These are phyloP conservation scores for Triplophysa yarkandensis DNA, from an alignment of 2,797 vertebrate species.

Conservation along the genomic window DNA sequence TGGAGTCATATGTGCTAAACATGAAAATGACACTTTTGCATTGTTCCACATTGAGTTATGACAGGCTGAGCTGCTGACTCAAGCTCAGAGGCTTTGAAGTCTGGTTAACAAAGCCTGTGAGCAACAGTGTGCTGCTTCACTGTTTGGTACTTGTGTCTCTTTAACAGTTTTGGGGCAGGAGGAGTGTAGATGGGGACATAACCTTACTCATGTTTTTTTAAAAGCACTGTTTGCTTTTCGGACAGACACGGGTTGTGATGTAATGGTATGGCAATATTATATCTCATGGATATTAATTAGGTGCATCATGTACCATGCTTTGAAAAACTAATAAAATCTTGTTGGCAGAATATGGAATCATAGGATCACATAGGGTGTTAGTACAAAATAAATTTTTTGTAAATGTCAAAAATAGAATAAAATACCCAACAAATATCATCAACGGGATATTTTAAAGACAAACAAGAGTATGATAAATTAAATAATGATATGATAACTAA, in stretches of 20 bases:
- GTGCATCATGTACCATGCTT: not conserved
- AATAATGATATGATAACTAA: not conserved
- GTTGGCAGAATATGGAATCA: too few species aligned
- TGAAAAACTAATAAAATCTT: too few species aligned
- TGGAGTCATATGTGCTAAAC: not conserved
- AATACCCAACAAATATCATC: too few species aligned
- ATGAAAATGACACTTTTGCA: slow-evolving; percentile 18
- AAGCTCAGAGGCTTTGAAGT: not conserved
- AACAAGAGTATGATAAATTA: not conserved
- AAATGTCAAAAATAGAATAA: too few species aligned
- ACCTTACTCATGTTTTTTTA: slow-evolving; percentile 51
- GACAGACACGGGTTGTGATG: not conserved
- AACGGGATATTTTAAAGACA: too few species aligned
- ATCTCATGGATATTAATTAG: not conserved
- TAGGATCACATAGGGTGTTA: too few species aligned
- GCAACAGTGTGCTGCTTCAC: not conserved
- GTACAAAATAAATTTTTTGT: too few species aligned
- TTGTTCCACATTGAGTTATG: slow-evolving; percentile 40
- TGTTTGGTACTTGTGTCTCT: slow-evolving; percentile 46
- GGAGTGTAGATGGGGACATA: slow-evolving; percentile 38
- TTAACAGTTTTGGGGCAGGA: slow-evolving; percentile 51
- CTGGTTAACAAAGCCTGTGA: slow-evolving; percentile 33
- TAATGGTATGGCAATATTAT: not conserved
- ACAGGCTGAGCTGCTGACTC: slow-evolving; percentile 30
- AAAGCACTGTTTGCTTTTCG: slow-evolving; percentile 47